phyloP scores from a whole-genome alignment of 2,888 invertebrate genomes.

The Andrena marginata region DNA sequence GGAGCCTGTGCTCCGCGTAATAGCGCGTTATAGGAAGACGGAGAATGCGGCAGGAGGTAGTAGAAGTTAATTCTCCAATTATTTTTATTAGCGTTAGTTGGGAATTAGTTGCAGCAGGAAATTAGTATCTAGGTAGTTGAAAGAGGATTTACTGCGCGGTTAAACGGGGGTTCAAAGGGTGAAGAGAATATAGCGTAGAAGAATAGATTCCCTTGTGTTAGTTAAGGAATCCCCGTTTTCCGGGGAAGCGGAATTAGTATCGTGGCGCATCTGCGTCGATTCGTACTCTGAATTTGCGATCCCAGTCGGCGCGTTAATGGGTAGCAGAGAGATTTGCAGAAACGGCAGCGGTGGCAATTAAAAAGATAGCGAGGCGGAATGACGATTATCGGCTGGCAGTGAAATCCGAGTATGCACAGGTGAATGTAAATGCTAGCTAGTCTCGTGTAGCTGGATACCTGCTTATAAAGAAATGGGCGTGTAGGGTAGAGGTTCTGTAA shows the following conservation, averaged over 20 bases:
- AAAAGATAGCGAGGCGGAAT: slow-evolving; percentile 52
- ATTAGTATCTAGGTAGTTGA: neutral
- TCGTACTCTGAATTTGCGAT: slow-evolving; percentile 19
- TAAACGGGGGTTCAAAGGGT: too few species aligned
- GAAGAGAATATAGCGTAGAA: too few species aligned
- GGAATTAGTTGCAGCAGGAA: neutral
- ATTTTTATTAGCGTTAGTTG: neutral
- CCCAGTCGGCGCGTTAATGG: slow-evolving; percentile 1
- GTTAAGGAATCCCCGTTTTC: too few species aligned
- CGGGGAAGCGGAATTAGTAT: too few species aligned
- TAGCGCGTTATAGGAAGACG: slow-evolving; percentile 35
- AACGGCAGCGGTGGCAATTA: slow-evolving; percentile 42
- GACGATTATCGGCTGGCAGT: slow-evolving; percentile 60
- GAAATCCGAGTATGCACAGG: slow-evolving; percentile 42
- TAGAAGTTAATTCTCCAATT: neutral
- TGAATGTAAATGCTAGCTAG: slow-evolving; percentile 62
- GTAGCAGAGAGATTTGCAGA: slow-evolving; percentile 11
- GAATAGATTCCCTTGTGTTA: too few species aligned
- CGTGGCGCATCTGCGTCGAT: neutral
- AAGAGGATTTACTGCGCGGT: too few species aligned
- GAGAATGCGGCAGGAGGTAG: neutral
- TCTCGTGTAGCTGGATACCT: slow-evolving; percentile 24
- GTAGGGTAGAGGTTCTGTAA: slow-evolving; percentile 46
- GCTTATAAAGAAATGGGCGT: slow-evolving; percentile 50
- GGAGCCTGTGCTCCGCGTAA: slow-evolving; percentile 38